Evolutionary conservation across 2,113 vertebrate genomes (phyloP).

Genomic region (Manacus vitellinus): DNA sequence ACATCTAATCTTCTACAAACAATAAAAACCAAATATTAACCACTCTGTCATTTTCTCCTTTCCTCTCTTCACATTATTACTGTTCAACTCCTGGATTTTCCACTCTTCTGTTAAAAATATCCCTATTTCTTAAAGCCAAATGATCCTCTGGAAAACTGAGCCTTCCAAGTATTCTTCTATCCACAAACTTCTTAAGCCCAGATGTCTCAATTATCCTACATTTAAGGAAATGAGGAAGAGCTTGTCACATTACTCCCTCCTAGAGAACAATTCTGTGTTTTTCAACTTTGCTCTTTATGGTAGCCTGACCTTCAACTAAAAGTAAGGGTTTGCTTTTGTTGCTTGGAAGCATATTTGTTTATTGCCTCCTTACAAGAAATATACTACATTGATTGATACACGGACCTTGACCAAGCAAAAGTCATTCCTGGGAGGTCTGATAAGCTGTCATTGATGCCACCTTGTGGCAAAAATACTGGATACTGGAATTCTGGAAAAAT

Average conservation of each 20-base stretch:
- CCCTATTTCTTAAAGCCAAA: neutral
- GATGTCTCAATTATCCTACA: neutral
- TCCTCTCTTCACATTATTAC: neutral
- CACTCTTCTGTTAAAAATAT: neutral
- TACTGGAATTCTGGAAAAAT: neutral
- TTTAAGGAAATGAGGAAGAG: neutral
- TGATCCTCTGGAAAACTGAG: neutral
- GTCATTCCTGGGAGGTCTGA: neutral
- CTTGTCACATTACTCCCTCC: neutral
- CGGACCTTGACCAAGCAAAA: neutral
- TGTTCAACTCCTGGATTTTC: neutral
- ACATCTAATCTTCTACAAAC: neutral
- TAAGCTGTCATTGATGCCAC: neutral
- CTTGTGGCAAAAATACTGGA: neutral
- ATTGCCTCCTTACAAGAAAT: neutral
- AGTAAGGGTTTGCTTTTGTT: neutral
- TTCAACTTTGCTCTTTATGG: neutral
- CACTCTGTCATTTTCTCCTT: neutral
- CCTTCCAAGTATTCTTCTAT: neutral
- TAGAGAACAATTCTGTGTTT: neutral
- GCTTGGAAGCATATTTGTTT: neutral
- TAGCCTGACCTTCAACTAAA: neutral
- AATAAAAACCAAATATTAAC: neutral
- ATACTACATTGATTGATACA: neutral
- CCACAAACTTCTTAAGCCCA: neutral